Evolutionary conservation across 2,888 invertebrate genomes (phyloP), one percentile per base, ranked within the genome.

Genomic region (Drosophila monieri): DNA sequence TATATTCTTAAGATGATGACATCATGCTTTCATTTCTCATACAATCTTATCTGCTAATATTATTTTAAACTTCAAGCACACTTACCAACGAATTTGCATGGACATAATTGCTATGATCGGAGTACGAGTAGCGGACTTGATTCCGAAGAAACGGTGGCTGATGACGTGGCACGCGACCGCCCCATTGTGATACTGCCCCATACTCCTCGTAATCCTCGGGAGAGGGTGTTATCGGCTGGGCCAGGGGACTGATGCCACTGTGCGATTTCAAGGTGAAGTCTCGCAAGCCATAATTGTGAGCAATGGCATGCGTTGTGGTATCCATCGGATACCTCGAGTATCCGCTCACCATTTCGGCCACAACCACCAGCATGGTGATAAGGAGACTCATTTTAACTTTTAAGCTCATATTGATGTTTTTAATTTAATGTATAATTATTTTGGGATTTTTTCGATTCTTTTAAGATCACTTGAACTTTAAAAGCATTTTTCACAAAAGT

Each of bases 141-240:
- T 78, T 81, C 48, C 56, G 48, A 8, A 32, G 44, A 21, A 48
- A 47, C 41, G 4, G 53, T 61, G 8, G 64, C 35, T 35, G 74
- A 48, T 79, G 74, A 30, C 80, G 80, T 52, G 84, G 60, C 80
- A 83, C 71, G 51, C 83, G 83, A 15, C 67, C 73, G 53, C 2
- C 25, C 5, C 21, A 15, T 0, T 14, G 30, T n/a, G 6, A 6
- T 12, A 25, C 18, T 18, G 15, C 6, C 18, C 6, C 56, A 12
- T 12, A 14, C 9, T 32, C 10, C 25, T 25, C 43, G 1, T 12
- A 48, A 27, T 49, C 49, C 15, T 49, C 39, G 18, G 39, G 9
- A n/a, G 27, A 2, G 43, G 21, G n/a, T n/a, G 39, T 18, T 15
- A 18, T 15, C 9, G 39, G 14, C 9, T 15, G 10, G 39, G 39